Conservation (phyloP, 2,113 vertebrate species). For the Pelodiscus sinensis region DNA sequence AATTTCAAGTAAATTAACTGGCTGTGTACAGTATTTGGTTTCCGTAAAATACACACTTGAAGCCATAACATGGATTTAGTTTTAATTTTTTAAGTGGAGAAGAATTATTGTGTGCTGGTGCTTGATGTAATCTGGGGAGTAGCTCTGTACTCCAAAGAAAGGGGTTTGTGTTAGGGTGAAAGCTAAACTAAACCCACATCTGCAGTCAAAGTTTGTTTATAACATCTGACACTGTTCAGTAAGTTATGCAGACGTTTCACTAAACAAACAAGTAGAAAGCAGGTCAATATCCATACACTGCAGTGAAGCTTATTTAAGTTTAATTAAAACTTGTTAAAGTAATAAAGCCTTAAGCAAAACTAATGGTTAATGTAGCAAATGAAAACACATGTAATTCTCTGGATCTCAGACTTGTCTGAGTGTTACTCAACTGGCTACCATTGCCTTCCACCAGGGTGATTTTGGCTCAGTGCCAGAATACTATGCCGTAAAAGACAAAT, state of each 20-base stretch:
- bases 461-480: background rate
- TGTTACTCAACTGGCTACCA: background rate
- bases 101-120: background rate
- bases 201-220: slow-evolving; percentile 34
- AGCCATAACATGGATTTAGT: background rate
- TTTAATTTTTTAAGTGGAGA: background rate
- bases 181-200: slow-evolving; percentile 40
- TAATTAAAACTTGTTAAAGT: background rate
- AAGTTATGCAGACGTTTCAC: slow-evolving; percentile 47
- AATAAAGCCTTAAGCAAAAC: slow-evolving; percentile 19
- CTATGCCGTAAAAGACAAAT: background rate
- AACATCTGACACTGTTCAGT: slow-evolving; percentile 33
- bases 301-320: slow-evolving; percentile 25
- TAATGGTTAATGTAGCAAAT: background rate
- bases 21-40: too few relatives aligned
- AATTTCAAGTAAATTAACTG: background rate
- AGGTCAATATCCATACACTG: slow-evolving; percentile 62
- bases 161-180: slow-evolving; percentile 44
- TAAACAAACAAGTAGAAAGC: slow-evolving; percentile 66
- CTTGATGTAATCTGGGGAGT: background rate
- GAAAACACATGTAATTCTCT: background rate
- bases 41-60: too few relatives aligned
- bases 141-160: slow-evolving; percentile 11
- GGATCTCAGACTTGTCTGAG: background rate
- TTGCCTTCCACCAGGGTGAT: background rate